Base-by-base conservation (phyloP, 2,113 vertebrate species). In the Antigone vipio region DNA sequence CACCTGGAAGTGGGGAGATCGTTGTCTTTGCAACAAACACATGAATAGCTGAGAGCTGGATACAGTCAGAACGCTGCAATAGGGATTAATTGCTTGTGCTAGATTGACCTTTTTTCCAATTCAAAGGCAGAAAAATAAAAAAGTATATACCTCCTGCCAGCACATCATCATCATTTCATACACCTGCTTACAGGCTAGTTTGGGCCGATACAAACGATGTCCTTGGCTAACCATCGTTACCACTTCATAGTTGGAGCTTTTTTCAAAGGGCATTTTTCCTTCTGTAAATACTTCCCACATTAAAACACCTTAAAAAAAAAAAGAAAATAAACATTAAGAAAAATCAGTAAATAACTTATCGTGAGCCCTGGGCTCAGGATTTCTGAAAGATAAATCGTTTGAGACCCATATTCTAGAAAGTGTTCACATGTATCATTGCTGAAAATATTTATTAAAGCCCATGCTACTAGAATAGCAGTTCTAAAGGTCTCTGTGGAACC, bases 201-300 rank as follows among this genome's bases (percentile, higher is more conserved):
- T 99, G 13, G 99, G 99, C 73, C 98, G 98, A 94, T 97, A 98
- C 23, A 99, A 98, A n/a, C 99, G 98, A 85, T 99, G 98, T 47
- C 99, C 99, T 34, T 98, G 98, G n/a, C 98, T 98, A 40, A 99
- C 98, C 98, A 99, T 98, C 12, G 98, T 98, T 44, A 99, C 99
- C 35, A 99, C 99, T 96, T 99, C 99, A 21, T 99, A 98, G 94
- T 99, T 99, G 60, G 98, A 98, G 80, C 97, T 98, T 68, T 98
- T 98, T 64, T 99, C 99, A 76, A 99, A 99, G 3, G 99, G 99
- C 98, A 99, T 99, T 74, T 98, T 98, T 34, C 99, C 99, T 93
- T 99, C 99, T 0, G 99, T 99, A 95, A 99, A 99, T 6, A 99
- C 98, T 97, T 99, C 99, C 99, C 99, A 99, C 98, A 99, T 99